Conservation (phyloP, 1,140 invertebrate species). For the Drosophila mauritiana region DNA sequence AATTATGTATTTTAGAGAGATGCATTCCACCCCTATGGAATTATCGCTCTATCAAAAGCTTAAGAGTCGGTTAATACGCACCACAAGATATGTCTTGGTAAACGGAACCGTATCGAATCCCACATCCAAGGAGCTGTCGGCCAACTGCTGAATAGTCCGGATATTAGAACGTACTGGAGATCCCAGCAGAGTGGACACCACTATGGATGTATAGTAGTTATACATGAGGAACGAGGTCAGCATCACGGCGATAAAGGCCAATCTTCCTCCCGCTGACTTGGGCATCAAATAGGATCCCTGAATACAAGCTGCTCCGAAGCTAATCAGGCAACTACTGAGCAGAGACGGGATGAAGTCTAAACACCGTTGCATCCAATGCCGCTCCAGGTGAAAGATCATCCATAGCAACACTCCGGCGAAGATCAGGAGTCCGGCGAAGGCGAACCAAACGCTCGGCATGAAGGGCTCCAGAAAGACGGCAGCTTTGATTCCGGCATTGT, state of each 20-base stretch:
- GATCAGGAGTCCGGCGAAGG: slow-evolving; percentile 48
- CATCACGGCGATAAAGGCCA: slow-evolving; percentile 70
- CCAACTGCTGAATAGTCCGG: slow-evolving; percentile 68
- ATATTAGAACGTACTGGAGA: slow-evolving; percentile 77
- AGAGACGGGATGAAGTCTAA: slow-evolving; percentile 67
- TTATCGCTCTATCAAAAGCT: background rate
- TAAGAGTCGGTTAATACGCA: slow-evolving; percentile 20
- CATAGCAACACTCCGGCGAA: slow-evolving; percentile 62
- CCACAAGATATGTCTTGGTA: slow-evolving; percentile 63
- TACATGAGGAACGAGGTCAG: slow-evolving; percentile 78
- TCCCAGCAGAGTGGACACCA: slow-evolving; percentile 72
- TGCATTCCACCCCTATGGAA: too few species aligned
- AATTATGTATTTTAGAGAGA: too few species aligned
- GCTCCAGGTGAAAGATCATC: slow-evolving; percentile 65
- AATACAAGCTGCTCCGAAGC: slow-evolving; percentile 74
- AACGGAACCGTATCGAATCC: slow-evolving; percentile 69
- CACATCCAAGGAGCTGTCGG: slow-evolving; percentile 74
- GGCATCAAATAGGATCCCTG: slow-evolving; percentile 74
- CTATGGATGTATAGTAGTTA: slow-evolving; percentile 82
- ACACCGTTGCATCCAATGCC: slow-evolving; percentile 33
- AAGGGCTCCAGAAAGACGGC: slow-evolving; percentile 76
- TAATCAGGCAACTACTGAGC: slow-evolving; percentile 63
- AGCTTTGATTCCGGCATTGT: slow-evolving; percentile 64
- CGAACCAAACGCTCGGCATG: slow-evolving; percentile 63
- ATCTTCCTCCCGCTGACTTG: slow-evolving; percentile 59